Base-by-base conservation (phyloP, 2,888 invertebrate genomes). In the Hemistola chrysoprasaria region DNA sequence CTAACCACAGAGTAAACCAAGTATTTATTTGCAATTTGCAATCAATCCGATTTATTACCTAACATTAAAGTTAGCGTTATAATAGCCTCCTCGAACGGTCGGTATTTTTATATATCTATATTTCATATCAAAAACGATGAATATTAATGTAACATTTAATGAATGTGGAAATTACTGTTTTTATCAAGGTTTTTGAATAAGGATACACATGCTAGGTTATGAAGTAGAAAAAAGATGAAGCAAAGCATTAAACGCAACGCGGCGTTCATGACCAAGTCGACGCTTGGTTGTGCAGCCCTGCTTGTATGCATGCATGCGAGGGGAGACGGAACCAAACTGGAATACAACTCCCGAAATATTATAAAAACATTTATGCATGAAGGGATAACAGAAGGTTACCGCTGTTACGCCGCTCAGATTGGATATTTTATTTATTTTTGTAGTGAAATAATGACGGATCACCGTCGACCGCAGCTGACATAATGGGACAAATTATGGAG, bases 281-380 rank as follows among this genome's bases (percentile, higher is more conserved):
- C 30, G 16, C 29, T 7, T 27, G 20, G 25, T 9, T 9, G 16
- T 11, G 40, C 24, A 25, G 22, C 29, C n/a, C 31, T 7, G 10
- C 21, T 16, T 4, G 16, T 36, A 37, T 9, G 30, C 26, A 38
- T 40, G 47, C 16, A 16, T 16, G 42, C 35, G 52, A 56, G 59
- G 65, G 67, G 63, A 58, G 57, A 56, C 63, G 62, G 59, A 66
- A 54, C 53, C 44, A 56, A 47, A 59, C 64, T 63, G 65, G 69
- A 78, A 71, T 72, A 76, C 66, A 63, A 75, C 74, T 74, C 68
- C 76, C 75, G 70, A 83, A 81, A 81, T 64, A 83, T 82, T 81
- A 82, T 71, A 76, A 74, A 83, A 82, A 83, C 82, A 83, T 83
- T 83, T 83, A 85, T 81, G 80, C 83, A 82, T 85, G 78, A 78